A percentile compares a stretch with the other conserved stretches of the same genome.
Evolutionary conservation across 2,113 vertebrate genomes (phyloP).

Genomic region (Sardina pilchardus): DNA sequence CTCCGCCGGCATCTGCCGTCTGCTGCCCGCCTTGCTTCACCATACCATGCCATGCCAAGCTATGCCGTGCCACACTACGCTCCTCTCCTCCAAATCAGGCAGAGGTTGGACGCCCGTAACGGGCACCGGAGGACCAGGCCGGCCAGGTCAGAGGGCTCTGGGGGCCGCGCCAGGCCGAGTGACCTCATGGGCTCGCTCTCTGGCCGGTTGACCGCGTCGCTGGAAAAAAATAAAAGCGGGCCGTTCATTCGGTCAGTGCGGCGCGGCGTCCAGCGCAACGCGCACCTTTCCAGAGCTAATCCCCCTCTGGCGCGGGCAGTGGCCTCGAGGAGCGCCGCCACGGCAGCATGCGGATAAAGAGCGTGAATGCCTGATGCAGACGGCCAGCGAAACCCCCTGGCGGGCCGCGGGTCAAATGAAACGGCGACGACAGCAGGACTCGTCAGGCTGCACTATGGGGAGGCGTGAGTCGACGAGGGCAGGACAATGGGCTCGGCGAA

Average conservation of each 20-base stretch:
- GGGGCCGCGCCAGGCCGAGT: no score
- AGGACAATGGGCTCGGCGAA: background rate
- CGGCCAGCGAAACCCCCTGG: background rate
- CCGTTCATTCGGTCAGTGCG: background rate
- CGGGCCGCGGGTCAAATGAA: background rate
- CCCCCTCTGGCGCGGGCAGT: constrained; percentile 21
- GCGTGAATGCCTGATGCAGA: background rate
- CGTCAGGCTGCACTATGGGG: background rate
- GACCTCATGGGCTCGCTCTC: background rate
- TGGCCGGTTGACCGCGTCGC: background rate
- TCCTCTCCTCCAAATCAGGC: constrained; percentile 24
- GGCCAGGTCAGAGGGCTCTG: background rate
- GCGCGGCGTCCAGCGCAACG: background rate
- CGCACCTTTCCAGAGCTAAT: constrained; percentile 32
- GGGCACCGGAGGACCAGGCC: no score
- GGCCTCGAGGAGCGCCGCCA: constrained; percentile 13
- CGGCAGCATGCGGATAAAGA: background rate
- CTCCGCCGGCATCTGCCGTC: constrained; percentile 52
- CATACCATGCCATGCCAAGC: no score
- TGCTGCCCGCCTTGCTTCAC: constrained; percentile 20
- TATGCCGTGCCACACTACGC: no score
- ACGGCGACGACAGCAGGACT: background rate
- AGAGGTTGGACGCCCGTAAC: constrained; percentile 23
- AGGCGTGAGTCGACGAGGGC: background rate
- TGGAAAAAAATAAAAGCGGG: background rate